These are phyloP conservation scores for Danio jaintianensis DNA, from an alignment of 2,797 vertebrate species.

Conservation along the genomic window DNA sequence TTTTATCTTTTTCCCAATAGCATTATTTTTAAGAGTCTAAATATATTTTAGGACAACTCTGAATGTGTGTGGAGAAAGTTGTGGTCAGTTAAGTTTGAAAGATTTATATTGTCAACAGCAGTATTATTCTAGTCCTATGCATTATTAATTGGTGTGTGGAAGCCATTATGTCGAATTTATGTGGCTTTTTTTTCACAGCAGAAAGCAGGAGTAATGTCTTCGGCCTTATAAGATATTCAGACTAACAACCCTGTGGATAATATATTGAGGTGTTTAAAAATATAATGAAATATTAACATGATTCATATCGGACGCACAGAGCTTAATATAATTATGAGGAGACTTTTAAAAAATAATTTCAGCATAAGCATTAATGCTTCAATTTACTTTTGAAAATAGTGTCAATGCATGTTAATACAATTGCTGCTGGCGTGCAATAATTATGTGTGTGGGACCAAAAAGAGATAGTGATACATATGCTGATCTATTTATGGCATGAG, in stretches of 20 bases:
- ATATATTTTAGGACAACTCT: not conserved
- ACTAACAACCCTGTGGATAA: slow-evolving; percentile 4
- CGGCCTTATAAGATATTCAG: slow-evolving; percentile 8
- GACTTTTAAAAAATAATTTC: not conserved
- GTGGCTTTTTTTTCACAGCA: slow-evolving; percentile 19
- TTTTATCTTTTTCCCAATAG: not conserved
- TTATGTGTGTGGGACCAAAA: not conserved
- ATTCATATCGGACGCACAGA: slow-evolving; percentile 3
- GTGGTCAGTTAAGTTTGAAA: not conserved
- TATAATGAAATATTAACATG: not conserved
- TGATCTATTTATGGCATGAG: not conserved
- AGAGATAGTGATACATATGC: not conserved
- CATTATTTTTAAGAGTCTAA: not conserved
- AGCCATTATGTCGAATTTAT: slow-evolving; percentile 21
- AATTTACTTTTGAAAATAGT: not conserved
- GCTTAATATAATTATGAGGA: slow-evolving; percentile 11
- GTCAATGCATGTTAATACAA: not conserved
- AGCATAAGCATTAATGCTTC: not conserved
- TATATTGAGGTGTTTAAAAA: slow-evolving; percentile 24
- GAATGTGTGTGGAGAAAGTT: not conserved
- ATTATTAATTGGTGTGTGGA: slow-evolving; percentile 38
- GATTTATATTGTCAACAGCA: slow-evolving; percentile 13
- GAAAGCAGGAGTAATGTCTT: slow-evolving; percentile 15
- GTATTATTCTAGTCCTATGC: slow-evolving; percentile 25
- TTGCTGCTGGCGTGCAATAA: not conserved